Base-by-base conservation (phyloP, 2,113 vertebrate species). In the Eublepharis macularius region DNA sequence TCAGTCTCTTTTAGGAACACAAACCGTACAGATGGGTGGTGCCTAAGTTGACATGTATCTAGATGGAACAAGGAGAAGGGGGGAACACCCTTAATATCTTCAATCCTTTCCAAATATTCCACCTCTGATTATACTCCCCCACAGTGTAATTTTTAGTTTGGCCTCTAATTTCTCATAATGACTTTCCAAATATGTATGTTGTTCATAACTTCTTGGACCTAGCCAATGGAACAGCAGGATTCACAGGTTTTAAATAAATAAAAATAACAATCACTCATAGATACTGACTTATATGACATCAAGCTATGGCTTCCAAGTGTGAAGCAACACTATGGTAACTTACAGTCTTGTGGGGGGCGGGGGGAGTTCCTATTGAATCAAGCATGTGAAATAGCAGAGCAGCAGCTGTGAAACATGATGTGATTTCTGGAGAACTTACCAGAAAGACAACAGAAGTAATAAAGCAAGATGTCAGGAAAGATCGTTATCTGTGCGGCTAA, bases 401-500 rank as follows among this genome's bases (percentile, higher is more conserved):
- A 69, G n/a, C n/a, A 69, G 36, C 34, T 69, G 68, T 80, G 78
- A 36, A n/a, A n/a, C n/a, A 65, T 49, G 43, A 41, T 43, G 2
- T 2, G 65, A 34, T 2, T 19, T 16, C 0, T 0, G 43, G 34
- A 65, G 10, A 1, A 68, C 45, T 66, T 2, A 6, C 2, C 34
- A 4, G 2, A 26, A 78, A 68, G 43, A 24, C 68, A 54, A 39
- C 16, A 70, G 26, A 49, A 49, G 54, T 39, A 84, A 72, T 76
- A 63, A 60, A 47, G 76, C 75, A 29, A 1, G 68, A 84, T 75
- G 82, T 68, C 17, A 81, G 85, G 80, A 75, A 85, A 77, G 90
- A 85, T 51, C 75, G 89, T 65, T 14, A 79, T 10, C 76, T 72
- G 4, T 0, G 1, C 14, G 54, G 36, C 72, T 49, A 10, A 0